These are phyloP conservation scores for Dione juno DNA, from an alignment of 2,888 invertebrate species.

Conservation along the genomic window DNA sequence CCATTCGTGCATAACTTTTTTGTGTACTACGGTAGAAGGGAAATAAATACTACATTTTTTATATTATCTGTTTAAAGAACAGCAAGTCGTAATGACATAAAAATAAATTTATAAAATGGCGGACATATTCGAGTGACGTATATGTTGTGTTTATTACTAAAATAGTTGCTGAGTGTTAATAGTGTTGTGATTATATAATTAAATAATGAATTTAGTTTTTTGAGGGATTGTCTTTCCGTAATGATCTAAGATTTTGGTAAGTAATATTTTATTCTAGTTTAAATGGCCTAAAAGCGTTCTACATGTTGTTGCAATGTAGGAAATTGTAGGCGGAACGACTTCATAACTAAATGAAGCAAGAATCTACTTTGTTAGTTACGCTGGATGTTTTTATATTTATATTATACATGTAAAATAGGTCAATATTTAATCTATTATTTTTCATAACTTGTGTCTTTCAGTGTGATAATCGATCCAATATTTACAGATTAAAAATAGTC, in stretches of 20 bases:
- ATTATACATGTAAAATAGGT: not conserved
- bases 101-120: conserved; percentile 76
- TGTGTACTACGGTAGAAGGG: not conserved
- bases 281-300: conserved; percentile 27
- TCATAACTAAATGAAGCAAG: conserved; percentile 27
- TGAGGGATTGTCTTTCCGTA: conserved; percentile 18
- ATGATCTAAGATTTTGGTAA: conserved; percentile 55
- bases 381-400: not conserved
- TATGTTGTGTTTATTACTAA: conserved; percentile 75
- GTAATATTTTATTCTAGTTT: conserved; percentile 43
- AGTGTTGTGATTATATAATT: conserved; percentile 53
- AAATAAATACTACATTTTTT: not conserved
- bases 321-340: conserved; percentile 64
- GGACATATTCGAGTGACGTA: conserved; percentile 76
- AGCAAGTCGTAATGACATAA: conserved; percentile 43
- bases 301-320: conserved; percentile 54
- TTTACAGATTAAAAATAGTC: conserved; percentile 13
- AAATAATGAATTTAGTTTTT: conserved; percentile 61
- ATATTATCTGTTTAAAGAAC: conserved; percentile 26
- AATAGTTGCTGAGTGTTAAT: conserved; percentile 55
- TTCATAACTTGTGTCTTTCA: not conserved
- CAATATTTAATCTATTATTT: not conserved
- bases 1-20: too few species aligned
- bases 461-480: conserved; percentile 9
- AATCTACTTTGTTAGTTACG: not conserved